phyloP scores from a whole-genome alignment of 2,113 vertebrate genomes.

The Phasianus colchicus region DNA sequence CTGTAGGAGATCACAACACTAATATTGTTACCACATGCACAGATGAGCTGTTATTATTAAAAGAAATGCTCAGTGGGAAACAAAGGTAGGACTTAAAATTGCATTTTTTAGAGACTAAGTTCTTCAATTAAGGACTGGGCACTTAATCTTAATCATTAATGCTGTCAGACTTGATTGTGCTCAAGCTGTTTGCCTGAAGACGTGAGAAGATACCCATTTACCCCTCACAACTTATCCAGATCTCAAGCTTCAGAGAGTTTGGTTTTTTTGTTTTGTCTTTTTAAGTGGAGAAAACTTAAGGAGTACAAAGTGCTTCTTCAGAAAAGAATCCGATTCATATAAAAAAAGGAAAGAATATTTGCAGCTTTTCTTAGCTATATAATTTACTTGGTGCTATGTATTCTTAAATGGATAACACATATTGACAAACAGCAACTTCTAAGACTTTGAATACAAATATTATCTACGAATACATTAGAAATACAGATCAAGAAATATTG shows the following conservation, averaged over 20 bases:
- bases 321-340: neutral
- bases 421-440: neutral
- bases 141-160: neutral
- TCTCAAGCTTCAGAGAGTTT: neutral
- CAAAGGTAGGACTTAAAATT: neutral
- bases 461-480: neutral
- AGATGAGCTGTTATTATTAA: neutral
- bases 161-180: neutral
- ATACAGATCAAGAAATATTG: fast-evolving
- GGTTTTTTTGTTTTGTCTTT: neutral
- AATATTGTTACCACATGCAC: fast-evolving
- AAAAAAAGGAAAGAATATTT: neutral
- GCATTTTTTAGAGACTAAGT: neutral
- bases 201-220: neutral
- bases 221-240: neutral
- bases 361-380: neutral
- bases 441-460: neutral
- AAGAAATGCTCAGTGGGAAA: neutral
- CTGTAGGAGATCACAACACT: fast-evolving
- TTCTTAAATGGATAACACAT: neutral
- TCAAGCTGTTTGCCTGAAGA: neutral
- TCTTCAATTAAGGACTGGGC: neutral
- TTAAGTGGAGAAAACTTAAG: neutral
- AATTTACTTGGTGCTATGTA: neutral
- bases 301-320: neutral